phyloP scores from a whole-genome alignment of 2,888 invertebrate genomes.

The Ophonus ardosiacus region DNA sequence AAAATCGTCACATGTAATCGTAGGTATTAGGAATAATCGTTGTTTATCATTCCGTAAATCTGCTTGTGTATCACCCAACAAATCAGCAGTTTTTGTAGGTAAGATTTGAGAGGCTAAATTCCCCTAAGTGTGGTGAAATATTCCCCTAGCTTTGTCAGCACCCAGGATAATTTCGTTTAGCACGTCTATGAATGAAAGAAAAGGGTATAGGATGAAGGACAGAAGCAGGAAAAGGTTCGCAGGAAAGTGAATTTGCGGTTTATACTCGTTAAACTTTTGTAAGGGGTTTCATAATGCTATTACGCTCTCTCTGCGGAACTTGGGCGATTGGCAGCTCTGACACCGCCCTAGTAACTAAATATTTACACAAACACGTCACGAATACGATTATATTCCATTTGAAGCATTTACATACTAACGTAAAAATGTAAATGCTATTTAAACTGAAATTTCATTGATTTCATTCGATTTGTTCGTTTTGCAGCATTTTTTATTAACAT shows the following conservation, averaged over 20 bases:
- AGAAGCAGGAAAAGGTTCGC: conserved; percentile 39
- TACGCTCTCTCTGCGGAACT: conserved; percentile 21
- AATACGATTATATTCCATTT: conserved; percentile 36
- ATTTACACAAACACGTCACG: conserved; percentile 32
- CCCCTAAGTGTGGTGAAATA: not conserved
- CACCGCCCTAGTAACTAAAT: conserved; percentile 25
- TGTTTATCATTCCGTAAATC: too few relatives aligned
- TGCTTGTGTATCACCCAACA: too few relatives aligned
- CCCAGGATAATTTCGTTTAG: conserved; percentile 30
- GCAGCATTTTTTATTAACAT: not conserved
- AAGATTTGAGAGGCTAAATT: not conserved
- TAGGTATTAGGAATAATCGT: too few relatives aligned
- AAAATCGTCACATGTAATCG: too few relatives aligned
- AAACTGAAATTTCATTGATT: not conserved
- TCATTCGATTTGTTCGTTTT: not conserved
- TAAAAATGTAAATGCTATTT: not conserved
- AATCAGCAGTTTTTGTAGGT: not conserved
- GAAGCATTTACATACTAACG: not conserved
- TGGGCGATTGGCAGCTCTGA: conserved; percentile 48
- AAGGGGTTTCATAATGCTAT: conserved; percentile 57
- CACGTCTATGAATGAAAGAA: conserved; percentile 33
- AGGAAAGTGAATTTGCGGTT: conserved; percentile 53
- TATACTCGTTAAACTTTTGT: conserved; percentile 58
- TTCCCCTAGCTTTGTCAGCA: not conserved
- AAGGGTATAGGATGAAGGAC: not conserved